Percentiles rank a stretch among this genome's conserved stretches.
phyloP scores from a whole-genome alignment of 2,797 vertebrate species.

The Fistularia commersonii region DNA sequence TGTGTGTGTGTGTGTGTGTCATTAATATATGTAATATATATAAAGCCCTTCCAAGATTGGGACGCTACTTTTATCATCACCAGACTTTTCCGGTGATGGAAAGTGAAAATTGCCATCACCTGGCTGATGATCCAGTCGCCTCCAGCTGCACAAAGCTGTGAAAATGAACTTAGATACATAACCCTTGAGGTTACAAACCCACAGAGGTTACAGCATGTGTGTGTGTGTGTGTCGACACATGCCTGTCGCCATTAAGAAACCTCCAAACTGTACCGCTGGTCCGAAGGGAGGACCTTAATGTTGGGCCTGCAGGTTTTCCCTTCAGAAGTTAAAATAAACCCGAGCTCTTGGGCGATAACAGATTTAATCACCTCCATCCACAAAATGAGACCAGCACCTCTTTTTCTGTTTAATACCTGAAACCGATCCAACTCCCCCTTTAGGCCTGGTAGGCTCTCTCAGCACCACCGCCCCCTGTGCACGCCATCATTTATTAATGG shows the following conservation, averaged over 20 bases:
- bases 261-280: no score
- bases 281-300: background rate
- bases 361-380: constrained; percentile 39
- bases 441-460: constrained; percentile 28
- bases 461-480: constrained; percentile 34
- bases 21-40: background rate
- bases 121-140: no score
- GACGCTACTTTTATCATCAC: no score
- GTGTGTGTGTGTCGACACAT: no score
- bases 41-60: no score
- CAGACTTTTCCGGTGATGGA: no score
- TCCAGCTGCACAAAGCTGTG: no score
- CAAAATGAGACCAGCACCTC: constrained; percentile 36
- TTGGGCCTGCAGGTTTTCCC: background rate
- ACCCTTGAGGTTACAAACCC: no score
- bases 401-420: constrained; percentile 61
- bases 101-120: no score
- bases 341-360: background rate
- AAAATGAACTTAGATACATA: no score
- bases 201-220: no score
- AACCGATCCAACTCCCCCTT: constrained; percentile 47
- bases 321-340: background rate
- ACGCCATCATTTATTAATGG: constrained; percentile 69
- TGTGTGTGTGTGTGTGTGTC: constrained; percentile 9
- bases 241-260: no score